These are phyloP conservation scores for Dascyllus trimaculatus DNA, from an alignment of 2,113 vertebrate genomes.

Conservation along the genomic window DNA sequence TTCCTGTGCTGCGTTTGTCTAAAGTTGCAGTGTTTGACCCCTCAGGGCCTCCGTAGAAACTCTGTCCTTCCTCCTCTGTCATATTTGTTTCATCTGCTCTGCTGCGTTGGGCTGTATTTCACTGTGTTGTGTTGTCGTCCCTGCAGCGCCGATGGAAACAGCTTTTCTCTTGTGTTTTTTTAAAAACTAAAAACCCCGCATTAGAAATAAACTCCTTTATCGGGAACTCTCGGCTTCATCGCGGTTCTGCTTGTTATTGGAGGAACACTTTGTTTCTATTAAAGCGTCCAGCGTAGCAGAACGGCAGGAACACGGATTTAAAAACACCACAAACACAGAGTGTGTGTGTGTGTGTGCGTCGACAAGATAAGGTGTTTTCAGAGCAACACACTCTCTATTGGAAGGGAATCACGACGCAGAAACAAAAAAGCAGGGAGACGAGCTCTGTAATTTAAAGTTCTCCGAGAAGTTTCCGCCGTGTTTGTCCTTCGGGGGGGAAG, in stretches of 20 bases:
- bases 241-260: slow-evolving; percentile 40
- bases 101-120: too few species aligned
- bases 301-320: slow-evolving; percentile 60
- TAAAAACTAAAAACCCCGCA: slow-evolving; percentile 52
- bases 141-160: neutral
- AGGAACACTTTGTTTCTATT: slow-evolving; percentile 65
- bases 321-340: slow-evolving; percentile 57
- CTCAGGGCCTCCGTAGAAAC: too few species aligned
- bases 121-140: neutral
- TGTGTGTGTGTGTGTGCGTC: slow-evolving; percentile 17
- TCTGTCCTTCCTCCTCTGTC: too few species aligned
- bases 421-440: slow-evolving; percentile 37
- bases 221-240: slow-evolving; percentile 39
- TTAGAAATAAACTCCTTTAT: slow-evolving; percentile 49
- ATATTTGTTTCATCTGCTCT: too few species aligned
- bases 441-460: slow-evolving; percentile 48
- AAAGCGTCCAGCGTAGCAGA: slow-evolving; percentile 54
- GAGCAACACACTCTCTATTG: slow-evolving; percentile 11
- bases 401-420: slow-evolving; percentile 44
- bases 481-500: neutral
- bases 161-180: neutral
- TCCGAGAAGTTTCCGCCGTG: neutral
- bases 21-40: too few species aligned
- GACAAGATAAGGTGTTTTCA: slow-evolving; percentile 53
- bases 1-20: too few species aligned